Evolutionary conservation across 2,888 invertebrate genomes (phyloP), one percentile per base, ranked within the genome.

Genomic region (Drosophila pseudotakahashii): DNA sequence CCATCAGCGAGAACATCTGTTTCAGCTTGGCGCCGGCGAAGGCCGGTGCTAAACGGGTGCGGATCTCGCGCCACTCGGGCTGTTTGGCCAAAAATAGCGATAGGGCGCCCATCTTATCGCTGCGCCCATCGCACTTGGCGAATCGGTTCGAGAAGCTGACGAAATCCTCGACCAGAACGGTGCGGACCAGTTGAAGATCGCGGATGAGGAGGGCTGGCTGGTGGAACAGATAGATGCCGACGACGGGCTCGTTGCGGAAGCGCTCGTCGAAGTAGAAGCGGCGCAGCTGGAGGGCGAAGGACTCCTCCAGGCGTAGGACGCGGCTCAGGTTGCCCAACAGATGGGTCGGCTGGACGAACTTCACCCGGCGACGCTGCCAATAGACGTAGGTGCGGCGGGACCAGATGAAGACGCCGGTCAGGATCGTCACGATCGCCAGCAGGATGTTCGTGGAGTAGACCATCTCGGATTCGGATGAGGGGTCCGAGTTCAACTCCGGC

Each of bases 151-250:
- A 79, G 77, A 93, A 93, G 48, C 89, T 89, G 11, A 91, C 90
- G 61, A 93, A 93, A 62, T 93, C 93, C 57, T 92, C 93, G 11
- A 93, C 84, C 10, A 93, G 77, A 2, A 93, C 79, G 13, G 90
- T 89, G 52, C 93, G 93, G 3, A 93, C 89, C 26, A 93, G 73
- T 16, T 92, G 91, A 0, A 92, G 92, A 68, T 93, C 93, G 13
- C 92, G 91, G 14, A 92, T 77, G 34, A 93, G 59, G 26, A 93
- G 61, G 1, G 90, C 90, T 1, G 93, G 93, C 60, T 92, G 92
- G 74, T 93, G 92, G 64, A 93, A 92, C n/a, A 93, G 89, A 88
- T 91, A 83, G 76, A 93, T 75, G 83, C 93, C 89, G 76, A 89
- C 83, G 58, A 93, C 60, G 54, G 92, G 79, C 75, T 82, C 75